Evolutionary conservation across 1,140 invertebrate species (phyloP), one percentile per base, ranked within the genome.

Genomic region (Lethocerus indicus): DNA sequence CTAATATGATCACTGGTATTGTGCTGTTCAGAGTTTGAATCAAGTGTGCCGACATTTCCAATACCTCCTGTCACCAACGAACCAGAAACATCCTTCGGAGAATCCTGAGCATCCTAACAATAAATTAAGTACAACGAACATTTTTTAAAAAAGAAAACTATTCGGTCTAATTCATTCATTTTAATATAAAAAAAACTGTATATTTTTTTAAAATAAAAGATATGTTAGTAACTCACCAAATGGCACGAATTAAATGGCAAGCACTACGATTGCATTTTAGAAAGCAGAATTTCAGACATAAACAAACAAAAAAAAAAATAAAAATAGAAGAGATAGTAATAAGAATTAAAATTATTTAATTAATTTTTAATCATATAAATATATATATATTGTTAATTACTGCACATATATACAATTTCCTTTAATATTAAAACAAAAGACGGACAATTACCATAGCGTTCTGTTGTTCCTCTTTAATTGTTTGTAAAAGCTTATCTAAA

Each of bases 381-480:
- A n/a, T n/a, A n/a, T n/a, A n/a, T n/a, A n/a, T n/a, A n/a, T n/a
- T n/a, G n/a, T n/a, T n/a, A n/a, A n/a, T n/a, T n/a, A n/a, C n/a
- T n/a, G n/a, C n/a, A n/a, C n/a, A n/a, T n/a, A n/a, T n/a, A n/a
- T n/a, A n/a, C n/a, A n/a, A n/a, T n/a, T n/a, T n/a, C n/a, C n/a
- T n/a, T n/a, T n/a, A n/a, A n/a, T n/a, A n/a, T n/a, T n/a, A n/a
- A n/a, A n/a, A n/a, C n/a, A n/a, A n/a, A n/a, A n/a, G n/a, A n/a
- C n/a, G n/a, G n/a, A n/a, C n/a, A n/a, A n/a, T 42, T 54, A 63
- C 66, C 76, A 87, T 82, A 18, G 79, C 83, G 58, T 88, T 87
- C 56, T 89, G 84, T 59, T 91, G 87, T 42, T 84, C 83, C 58
- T 88, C 83, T 63, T 90, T 91, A 48, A 93, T 93, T 55, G 91